A percentile compares a stretch with the other conserved stretches of the same genome.
phyloP scores from a whole-genome alignment of 2,888 invertebrate species.

The Linhomoeus sp. region DNA sequence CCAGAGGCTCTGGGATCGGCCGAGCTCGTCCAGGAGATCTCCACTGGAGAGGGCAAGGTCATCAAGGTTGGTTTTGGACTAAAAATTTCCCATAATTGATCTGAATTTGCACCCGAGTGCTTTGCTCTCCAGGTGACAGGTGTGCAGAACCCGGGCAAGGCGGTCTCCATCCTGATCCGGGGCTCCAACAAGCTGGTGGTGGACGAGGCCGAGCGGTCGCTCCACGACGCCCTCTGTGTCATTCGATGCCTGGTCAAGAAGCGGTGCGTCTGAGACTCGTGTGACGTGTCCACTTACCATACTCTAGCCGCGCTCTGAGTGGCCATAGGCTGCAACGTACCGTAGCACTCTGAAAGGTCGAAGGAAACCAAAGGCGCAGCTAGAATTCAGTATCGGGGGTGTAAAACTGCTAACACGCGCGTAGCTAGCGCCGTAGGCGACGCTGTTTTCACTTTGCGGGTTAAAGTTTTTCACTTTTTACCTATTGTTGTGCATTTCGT shows the following conservation, averaged over 20 bases:
- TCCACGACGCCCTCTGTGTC: conserved; percentile 76
- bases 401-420: too few species aligned
- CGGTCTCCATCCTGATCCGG: conserved; percentile 74
- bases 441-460: too few species aligned
- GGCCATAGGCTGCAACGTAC: too few species aligned
- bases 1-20: conserved; percentile 75
- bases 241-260: conserved; percentile 89
- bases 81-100: neutral
- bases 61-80: conserved; percentile 57
- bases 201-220: conserved; percentile 68
- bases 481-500: too few species aligned
- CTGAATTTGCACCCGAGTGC: neutral
- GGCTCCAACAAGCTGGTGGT: conserved; percentile 69
- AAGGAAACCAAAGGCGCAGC: too few species aligned
- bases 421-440: too few species aligned
- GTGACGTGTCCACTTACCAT: neutral
- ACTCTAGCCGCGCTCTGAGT: too few species aligned
- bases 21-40: conserved; percentile 79
- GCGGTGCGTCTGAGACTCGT: conserved; percentile 32
- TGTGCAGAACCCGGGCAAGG: conserved; percentile 62
- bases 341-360: too few species aligned
- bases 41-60: conserved; percentile 61
- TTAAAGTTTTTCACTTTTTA: too few species aligned
- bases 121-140: conserved; percentile 47
- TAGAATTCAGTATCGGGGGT: too few species aligned